These are phyloP conservation scores for Hyposoter didymator DNA, from an alignment of 2,888 invertebrate genomes.

Conservation along the genomic window DNA sequence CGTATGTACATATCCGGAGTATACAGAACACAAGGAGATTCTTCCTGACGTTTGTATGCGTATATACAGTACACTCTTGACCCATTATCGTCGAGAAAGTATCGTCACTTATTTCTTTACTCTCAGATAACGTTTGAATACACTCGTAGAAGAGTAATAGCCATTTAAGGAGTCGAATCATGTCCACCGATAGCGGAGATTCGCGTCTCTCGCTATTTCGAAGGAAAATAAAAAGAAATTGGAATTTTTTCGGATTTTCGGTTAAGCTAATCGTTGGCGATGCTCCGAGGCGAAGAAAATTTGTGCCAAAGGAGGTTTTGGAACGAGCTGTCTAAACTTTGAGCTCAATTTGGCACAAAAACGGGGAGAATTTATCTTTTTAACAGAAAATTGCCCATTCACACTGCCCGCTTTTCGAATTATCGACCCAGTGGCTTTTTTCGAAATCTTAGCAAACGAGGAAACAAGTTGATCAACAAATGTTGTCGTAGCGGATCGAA, in stretches of 20 bases:
- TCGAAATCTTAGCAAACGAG: background rate
- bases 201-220: conserved; percentile 14
- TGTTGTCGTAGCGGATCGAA: background rate
- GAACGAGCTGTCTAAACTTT: background rate
- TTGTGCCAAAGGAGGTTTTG: background rate
- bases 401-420: conserved; percentile 15
- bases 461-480: background rate
- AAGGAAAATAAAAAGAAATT: background rate
- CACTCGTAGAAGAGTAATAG: background rate
- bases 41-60: background rate
- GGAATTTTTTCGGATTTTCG: background rate
- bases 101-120: conserved; percentile 6
- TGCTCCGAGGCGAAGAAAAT: background rate
- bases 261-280: background rate
- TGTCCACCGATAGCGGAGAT: background rate
- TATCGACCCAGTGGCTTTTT: conserved; percentile 2
- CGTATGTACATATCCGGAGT: conserved; percentile 69
- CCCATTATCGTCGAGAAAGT: conserved; percentile 17
- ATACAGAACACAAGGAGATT: conserved; percentile 45
- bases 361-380: background rate
- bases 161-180: background rate
- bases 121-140: conserved; percentile 3
- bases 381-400: background rate
- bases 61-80: background rate
- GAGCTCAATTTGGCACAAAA: background rate